Percentiles rank a stretch among this genome's conserved stretches.
phyloP scores from a whole-genome alignment of 2,113 vertebrate species.

The Halcyon senegalensis region DNA sequence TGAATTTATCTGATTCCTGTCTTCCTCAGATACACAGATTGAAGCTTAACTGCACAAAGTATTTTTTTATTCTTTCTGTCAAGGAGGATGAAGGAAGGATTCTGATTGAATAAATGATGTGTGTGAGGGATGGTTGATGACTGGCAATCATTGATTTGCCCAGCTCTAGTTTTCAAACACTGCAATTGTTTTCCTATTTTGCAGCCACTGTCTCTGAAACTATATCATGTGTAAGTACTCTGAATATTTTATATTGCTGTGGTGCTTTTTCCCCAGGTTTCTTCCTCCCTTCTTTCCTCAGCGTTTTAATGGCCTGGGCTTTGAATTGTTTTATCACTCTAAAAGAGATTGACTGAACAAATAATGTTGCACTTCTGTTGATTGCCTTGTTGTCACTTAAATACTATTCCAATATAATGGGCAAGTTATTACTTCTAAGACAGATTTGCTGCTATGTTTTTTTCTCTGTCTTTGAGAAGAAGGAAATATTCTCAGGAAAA shows the following conservation, averaged over 20 bases:
- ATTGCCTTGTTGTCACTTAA: constrained; percentile 38
- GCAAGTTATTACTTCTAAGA: constrained; percentile 14
- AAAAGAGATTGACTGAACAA: constrained; percentile 56
- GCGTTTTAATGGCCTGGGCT: constrained; percentile 36
- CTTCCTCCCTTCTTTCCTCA: constrained; percentile 1
- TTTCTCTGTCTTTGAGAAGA: neutral
- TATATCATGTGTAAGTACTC: constrained; percentile 38
- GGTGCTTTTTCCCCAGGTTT: neutral
- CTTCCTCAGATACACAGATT: constrained; percentile 32
- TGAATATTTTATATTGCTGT: constrained; percentile 19
- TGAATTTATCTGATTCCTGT: constrained; percentile 50
- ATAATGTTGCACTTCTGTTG: constrained; percentile 46
- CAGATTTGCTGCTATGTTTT: neutral
- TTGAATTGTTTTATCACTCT: constrained; percentile 40
- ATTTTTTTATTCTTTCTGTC: constrained; percentile 49
- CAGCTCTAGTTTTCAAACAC: constrained; percentile 42
- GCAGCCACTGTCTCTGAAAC: constrained; percentile 16
- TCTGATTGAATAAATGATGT: constrained; percentile 59
- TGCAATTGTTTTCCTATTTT: constrained; percentile 62
- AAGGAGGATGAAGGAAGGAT: constrained; percentile 11
- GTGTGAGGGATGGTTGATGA: constrained; percentile 33
- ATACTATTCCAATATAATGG: constrained; percentile 37
- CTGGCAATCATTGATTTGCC: constrained; percentile 48
- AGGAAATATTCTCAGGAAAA: neutral
- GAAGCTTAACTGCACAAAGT: constrained; percentile 15